Base-by-base conservation (phyloP, 2,888 invertebrate species). In the Nudaria mundana region DNA sequence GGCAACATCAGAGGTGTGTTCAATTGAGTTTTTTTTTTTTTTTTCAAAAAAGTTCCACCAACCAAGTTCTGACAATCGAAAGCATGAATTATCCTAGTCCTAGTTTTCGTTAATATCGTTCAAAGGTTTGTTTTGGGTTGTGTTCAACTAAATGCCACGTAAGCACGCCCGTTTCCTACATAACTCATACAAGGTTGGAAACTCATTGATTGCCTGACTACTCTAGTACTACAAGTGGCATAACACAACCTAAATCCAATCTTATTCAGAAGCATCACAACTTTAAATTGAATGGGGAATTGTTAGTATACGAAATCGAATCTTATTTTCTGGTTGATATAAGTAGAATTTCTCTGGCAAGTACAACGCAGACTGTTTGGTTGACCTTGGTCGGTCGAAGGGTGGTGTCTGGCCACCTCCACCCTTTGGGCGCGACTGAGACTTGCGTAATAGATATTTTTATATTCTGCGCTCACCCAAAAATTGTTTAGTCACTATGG, bases 391-490 rank as follows among this genome's bases (percentile, higher is more conserved):
- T 63, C 64, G 73, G 64, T 59, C 40, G 54, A 62, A 73, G 79
- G 77, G 70, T 67, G 71, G 56, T 57, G 81, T 79, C 79, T 81
- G 70, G 69, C 52, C 16, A 57, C 58, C 58, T 57, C 70, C 65
- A 56, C 61, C 60, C 59, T 64, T 53, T 50, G 46, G 48, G 40
- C 42, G 55, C 75, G 80, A 73, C 70, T 77, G 59, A 67, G 67
- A 67, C 66, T 80, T 81, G 73, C 79, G 83, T 83, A 83, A 81
- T 77, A 77, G 76, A 77, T 81, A 81, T 81, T 81, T 83, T 80
- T 78, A 79, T 70, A 65, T 66, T 58, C 52, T 49, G 53, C 51
- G 53, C 48, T 56, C 60, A 51, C 51, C 46, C 47, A 56, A 55
- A 63, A 63, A 60, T 60, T 50, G 68, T 59, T 58, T 43, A 54